Percentiles rank a stretch among this genome's conserved stretches.
Evolutionary conservation across 2,113 vertebrate genomes (phyloP).

Genomic region (Neolamprologus ventralis): DNA sequence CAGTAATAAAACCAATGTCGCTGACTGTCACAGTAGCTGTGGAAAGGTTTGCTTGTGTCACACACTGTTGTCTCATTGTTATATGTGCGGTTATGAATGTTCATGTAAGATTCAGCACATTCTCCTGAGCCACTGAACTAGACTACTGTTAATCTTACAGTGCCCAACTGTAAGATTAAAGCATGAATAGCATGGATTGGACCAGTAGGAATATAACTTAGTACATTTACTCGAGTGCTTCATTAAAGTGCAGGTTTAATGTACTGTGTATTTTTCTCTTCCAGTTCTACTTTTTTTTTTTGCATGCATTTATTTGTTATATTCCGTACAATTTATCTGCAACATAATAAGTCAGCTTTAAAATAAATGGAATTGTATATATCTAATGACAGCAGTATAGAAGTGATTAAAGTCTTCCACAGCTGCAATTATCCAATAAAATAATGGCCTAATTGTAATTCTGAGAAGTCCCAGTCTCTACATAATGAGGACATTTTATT

Average conservation of each 20-base stretch:
- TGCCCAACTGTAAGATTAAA: not conserved
- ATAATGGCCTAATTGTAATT: not conserved
- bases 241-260: not conserved
- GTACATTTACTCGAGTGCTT: not conserved
- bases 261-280: not conserved
- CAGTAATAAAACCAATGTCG: not conserved
- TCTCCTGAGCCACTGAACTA: not conserved
- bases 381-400: not conserved
- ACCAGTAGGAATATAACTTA: not conserved
- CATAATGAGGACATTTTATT: not conserved
- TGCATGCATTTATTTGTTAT: not conserved
- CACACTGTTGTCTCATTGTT: not conserved
- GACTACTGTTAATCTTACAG: not conserved
- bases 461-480: not conserved
- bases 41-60: not conserved
- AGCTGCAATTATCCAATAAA: not conserved
- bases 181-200: not conserved
- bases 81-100: not conserved
- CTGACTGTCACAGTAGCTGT: not conserved
- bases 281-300: not conserved
- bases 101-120: not conserved
- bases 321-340: not conserved
- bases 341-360: not conserved
- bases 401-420: not conserved
- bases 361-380: not conserved